Conservation (phyloP, 2,113 vertebrate species). For the Catharus fuscescens region DNA sequence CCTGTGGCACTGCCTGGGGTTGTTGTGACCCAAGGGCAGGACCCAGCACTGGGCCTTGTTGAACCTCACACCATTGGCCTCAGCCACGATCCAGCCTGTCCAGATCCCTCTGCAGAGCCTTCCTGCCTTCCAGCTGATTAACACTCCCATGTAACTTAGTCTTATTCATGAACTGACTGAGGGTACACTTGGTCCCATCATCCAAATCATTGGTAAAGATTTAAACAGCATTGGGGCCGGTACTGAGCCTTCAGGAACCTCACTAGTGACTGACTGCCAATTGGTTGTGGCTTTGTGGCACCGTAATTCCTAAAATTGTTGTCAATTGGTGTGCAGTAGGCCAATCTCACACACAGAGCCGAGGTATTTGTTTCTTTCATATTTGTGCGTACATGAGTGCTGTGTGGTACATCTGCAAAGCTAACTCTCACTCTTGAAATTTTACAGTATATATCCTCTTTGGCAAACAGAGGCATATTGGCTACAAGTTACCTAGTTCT, state of each 20-base stretch:
- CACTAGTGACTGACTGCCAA: background rate
- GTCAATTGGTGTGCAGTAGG: background rate
- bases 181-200: background rate
- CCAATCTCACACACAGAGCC: background rate
- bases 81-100: background rate
- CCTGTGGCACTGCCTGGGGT: accelerated
- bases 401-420: background rate
- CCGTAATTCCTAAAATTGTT: background rate
- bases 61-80: background rate
- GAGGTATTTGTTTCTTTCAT: background rate
- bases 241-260: accelerated
- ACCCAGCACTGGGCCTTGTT: background rate
- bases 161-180: too few relatives aligned
- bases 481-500: background rate
- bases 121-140: background rate
- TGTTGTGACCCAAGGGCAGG: background rate
- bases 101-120: background rate
- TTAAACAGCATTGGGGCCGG: background rate
- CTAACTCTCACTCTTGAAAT: background rate
- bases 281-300: background rate
- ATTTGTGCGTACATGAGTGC: background rate
- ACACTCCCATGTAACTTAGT: background rate
- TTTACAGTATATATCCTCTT: background rate
- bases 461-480: background rate
- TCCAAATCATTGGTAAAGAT: background rate